Conservation (phyloP, 1,140 invertebrate genomes). For the Pseudobourletiella spinata region DNA sequence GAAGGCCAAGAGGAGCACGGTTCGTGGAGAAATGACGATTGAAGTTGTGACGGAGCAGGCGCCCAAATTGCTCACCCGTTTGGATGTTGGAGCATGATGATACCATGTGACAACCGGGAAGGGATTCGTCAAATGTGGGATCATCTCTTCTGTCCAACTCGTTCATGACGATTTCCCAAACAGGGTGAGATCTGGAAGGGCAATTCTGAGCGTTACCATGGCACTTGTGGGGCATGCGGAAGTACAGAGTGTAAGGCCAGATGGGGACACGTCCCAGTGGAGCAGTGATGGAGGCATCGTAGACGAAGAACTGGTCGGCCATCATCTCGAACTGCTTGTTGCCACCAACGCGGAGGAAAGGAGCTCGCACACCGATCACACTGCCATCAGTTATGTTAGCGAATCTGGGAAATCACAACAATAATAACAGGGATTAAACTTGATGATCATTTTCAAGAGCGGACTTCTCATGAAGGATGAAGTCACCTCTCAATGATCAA, state of each 20-base stretch:
- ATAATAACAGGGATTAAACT: slow-evolving; percentile 4
- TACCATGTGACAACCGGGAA: slow-evolving; percentile 54
- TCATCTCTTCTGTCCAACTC: slow-evolving; percentile 84
- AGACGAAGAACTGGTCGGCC: slow-evolving; percentile 81
- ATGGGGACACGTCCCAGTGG: slow-evolving; percentile 77
- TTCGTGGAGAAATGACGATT: slow-evolving; percentile 86
- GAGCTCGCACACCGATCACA: slow-evolving; percentile 78
- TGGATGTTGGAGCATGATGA: slow-evolving; percentile 89
- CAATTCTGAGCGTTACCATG: slow-evolving; percentile 88
- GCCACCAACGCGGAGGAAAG: slow-evolving; percentile 81
- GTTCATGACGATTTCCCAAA: slow-evolving; percentile 96
- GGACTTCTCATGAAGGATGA: too few relatives aligned
- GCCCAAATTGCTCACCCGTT: slow-evolving; percentile 72
- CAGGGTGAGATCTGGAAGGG: slow-evolving; percentile 77
- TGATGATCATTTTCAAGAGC: too few relatives aligned
- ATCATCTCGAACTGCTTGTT: slow-evolving; percentile 95
- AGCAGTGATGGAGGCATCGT: slow-evolving; percentile 87
- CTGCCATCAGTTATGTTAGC: slow-evolving; percentile 84
- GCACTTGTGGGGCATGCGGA: slow-evolving; percentile 83
- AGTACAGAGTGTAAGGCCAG: slow-evolving; percentile 89
- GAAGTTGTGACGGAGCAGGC: slow-evolving; percentile 82
- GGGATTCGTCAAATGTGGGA: slow-evolving; percentile 77
- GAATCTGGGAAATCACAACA: slow-evolving; percentile 44
- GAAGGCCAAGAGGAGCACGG: slow-evolving; percentile 83
- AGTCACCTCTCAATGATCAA: slow-evolving; percentile 64